These are phyloP conservation scores for Glyptemys insculpta DNA, from an alignment of 2,797 vertebrate species.

Conservation along the genomic window DNA sequence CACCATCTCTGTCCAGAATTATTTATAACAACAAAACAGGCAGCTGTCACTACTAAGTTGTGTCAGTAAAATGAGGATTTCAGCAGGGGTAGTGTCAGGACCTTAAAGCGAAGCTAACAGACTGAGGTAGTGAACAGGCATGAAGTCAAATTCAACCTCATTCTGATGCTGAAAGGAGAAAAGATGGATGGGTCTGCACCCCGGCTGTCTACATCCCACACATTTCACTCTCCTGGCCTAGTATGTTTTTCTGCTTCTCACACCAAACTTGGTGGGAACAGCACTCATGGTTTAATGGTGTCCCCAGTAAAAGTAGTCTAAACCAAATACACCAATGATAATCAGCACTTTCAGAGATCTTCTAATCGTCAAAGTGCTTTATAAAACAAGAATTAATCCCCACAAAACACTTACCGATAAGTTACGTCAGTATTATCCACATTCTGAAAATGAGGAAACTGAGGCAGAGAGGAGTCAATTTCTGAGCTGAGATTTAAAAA, in stretches of 20 bases:
- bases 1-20: neutral
- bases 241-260: neutral
- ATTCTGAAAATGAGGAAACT: no score
- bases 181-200: neutral
- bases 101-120: neutral
- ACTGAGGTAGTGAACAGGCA: neutral
- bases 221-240: neutral
- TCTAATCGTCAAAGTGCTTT: no score
- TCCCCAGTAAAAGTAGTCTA: no score
- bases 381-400: no score
- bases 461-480: no score
- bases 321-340: no score
- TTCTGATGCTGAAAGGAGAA: neutral
- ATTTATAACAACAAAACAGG: neutral
- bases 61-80: conserved; percentile 6
- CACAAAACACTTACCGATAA: no score
- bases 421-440: no score
- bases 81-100: neutral
- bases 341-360: no score
- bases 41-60: neutral
- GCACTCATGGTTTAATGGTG: neutral
- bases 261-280: neutral
- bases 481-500: no score
- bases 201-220: neutral
- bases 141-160: neutral